Conservation (phyloP, 2,113 vertebrate genomes). For the Halichoeres trimaculatus region DNA sequence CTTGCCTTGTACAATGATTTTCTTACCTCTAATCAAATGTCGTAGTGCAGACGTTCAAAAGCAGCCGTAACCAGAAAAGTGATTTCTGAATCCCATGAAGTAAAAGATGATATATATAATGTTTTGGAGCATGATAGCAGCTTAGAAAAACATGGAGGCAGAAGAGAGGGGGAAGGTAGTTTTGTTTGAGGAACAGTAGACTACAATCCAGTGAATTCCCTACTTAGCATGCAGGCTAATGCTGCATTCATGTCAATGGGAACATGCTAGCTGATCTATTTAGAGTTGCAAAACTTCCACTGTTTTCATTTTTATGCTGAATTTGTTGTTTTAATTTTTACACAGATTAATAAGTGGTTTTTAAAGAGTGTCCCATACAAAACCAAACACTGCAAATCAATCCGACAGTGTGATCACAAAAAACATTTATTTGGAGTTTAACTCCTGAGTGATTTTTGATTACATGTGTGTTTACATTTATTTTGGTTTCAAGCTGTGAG, state of each 20-base stretch:
- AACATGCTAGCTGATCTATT: not conserved
- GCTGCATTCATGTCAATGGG: conserved; percentile 40
- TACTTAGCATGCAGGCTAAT: conserved; percentile 48
- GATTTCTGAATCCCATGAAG: conserved; percentile 43
- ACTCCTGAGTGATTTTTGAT: not conserved
- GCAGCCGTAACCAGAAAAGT: conserved; percentile 51
- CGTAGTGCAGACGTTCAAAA: conserved; percentile 60
- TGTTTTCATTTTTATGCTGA: not conserved
- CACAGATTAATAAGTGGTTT: conserved; percentile 8
- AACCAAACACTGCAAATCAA: conserved; percentile 18
- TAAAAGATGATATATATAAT: conserved; percentile 38
- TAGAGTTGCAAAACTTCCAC: not conserved
- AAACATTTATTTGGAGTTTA: not conserved
- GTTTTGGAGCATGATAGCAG: conserved; percentile 72
- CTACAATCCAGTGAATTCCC: not conserved
- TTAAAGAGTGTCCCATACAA: conserved; percentile 3
- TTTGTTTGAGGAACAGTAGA: conserved; percentile 53
- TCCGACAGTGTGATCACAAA: conserved; percentile 5
- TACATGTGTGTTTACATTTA: not conserved
- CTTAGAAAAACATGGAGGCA: conserved; percentile 55
- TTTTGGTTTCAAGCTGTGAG: not conserved
- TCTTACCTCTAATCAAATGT: conserved; percentile 47
- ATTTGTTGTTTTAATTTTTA: not conserved
- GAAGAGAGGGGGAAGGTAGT: conserved; percentile 11
- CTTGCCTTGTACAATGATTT: conserved; percentile 40